Evolutionary conservation across 2,797 vertebrate genomes (phyloP), one percentile per base, ranked within the genome.

Genomic region (Uromys caudimaculatus): DNA sequence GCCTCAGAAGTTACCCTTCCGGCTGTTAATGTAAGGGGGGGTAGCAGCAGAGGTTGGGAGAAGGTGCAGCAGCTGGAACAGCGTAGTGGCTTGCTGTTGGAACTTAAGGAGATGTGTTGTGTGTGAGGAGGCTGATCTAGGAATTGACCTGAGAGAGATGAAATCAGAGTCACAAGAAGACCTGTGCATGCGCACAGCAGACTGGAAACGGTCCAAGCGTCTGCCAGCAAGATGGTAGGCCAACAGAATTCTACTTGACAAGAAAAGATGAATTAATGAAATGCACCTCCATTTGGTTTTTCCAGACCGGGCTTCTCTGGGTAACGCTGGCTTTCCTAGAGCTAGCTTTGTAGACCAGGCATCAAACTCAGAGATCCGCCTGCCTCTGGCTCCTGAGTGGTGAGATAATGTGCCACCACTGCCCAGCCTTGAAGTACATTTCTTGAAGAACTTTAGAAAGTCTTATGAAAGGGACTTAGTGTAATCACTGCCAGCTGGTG

Each of bases 391-490:
- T 38, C 17, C 50, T 11, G 77, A 41, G 24, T 73, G n/a, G n/a
- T 41, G 67, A 23, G 24, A 56, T 69, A 41, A 41, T 73, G 14
- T 0, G 6, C 47, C 12, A 27, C 7, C 47, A 52, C 10, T 52
- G 35, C 84, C 47, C 4, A 54, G 41, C 44, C 44, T 85, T 67
- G 29, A 64, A 41, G 60, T 81, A 50, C 29, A 21, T 41, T 3
- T 91, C 23, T 94, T 81, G 4, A 79, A 88, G 52, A 88, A 85
- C 35, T 96, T 95, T 11, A 79, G 14, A 67, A 82, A 93, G 13
- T 75, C 8, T 71, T 76, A 60, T 77, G 16, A 90, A 24, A 62
- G 14, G 2, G 4, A 52, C 62, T 71, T 83, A 27, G 23, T 77
- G 47, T 93, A 38, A 41, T 11, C 82, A 47, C 10, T 67, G n/a